These are phyloP conservation scores for Drosophila simulans DNA, from an alignment of 1,140 invertebrate species.

Conservation along the genomic window DNA sequence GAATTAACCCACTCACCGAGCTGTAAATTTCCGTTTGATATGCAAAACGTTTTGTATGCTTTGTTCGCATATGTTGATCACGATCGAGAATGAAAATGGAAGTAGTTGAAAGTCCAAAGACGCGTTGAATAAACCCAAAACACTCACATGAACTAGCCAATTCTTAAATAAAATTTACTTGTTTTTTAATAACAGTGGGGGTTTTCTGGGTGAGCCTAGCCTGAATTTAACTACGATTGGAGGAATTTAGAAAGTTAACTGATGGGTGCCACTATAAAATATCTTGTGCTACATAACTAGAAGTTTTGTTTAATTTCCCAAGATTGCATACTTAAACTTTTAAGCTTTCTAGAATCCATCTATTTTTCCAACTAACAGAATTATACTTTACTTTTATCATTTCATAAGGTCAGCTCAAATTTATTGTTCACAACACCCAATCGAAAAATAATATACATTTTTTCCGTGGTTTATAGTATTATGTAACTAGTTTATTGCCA, in stretches of 20 bases:
- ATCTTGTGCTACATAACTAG: too few species aligned
- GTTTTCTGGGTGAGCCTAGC: too few species aligned
- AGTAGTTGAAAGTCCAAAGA: slow-evolving; percentile 54
- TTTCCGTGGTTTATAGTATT: slow-evolving; percentile 37
- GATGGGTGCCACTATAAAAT: too few species aligned
- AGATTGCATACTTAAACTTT: too few species aligned
- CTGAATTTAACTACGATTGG: background rate
- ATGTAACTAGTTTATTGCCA: slow-evolving; percentile 73
- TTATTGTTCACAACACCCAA: too few species aligned
- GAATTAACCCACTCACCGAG: slow-evolving; percentile 46
- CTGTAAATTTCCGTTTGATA: slow-evolving; percentile 47
- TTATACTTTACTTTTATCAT: too few species aligned
- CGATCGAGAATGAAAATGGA: slow-evolving; percentile 31
- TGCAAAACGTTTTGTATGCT: slow-evolving; percentile 29
- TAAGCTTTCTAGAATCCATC: background rate
- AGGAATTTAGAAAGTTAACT: too few species aligned
- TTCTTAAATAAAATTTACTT: slow-evolving; percentile 23
- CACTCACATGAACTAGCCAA: slow-evolving; percentile 45
- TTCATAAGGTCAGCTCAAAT: background rate
- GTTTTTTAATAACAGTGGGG: background rate
- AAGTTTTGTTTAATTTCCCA: too few species aligned
- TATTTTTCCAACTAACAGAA: too few species aligned
- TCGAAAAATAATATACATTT: background rate
- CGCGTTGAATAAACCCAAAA: slow-evolving; percentile 53
- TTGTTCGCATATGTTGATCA: slow-evolving; percentile 51